Conservation (phyloP, 2,888 invertebrate species). For the Noctua janthe region DNA sequence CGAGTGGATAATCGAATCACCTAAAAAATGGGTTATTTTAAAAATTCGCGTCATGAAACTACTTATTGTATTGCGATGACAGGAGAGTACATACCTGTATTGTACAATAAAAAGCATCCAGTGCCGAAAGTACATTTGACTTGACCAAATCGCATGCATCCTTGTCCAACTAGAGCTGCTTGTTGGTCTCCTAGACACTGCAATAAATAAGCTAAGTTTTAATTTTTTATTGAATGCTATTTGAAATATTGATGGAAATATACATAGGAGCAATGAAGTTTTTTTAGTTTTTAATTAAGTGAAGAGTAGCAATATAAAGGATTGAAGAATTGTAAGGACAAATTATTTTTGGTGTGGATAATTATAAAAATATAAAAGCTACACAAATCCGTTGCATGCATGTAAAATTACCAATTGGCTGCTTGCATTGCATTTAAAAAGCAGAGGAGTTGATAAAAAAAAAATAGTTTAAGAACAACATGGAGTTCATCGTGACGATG, state of each 20-base stretch:
- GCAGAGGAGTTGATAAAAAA: too few relatives aligned
- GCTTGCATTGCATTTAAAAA: too few relatives aligned
- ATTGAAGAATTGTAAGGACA: too few relatives aligned
- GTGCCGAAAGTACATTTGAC: conserved; percentile 99
- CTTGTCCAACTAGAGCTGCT: conserved; percentile 97
- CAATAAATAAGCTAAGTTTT: conserved; percentile 62
- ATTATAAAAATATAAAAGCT: neutral
- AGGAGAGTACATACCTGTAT: conserved; percentile 93
- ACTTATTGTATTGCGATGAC: neutral
- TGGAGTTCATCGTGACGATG: too few relatives aligned
- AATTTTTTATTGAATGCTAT: neutral
- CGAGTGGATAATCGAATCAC: conserved; percentile 94
- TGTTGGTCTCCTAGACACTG: conserved; percentile 99
- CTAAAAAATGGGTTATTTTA: conserved; percentile 82
- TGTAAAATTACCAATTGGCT: too few relatives aligned
- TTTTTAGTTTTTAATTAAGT: neutral
- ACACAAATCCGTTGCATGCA: neutral
- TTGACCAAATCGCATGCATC: conserved; percentile 96
- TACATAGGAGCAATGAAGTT: neutral
- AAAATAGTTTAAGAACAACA: too few relatives aligned
- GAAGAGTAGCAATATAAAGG: too few relatives aligned
- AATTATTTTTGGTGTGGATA: neutral
- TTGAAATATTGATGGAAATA: neutral
- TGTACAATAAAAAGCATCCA: conserved; percentile 98
- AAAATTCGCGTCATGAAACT: neutral